Evolutionary conservation across 2,797 vertebrate genomes (phyloP).

Genomic region (Chanos chanos): DNA sequence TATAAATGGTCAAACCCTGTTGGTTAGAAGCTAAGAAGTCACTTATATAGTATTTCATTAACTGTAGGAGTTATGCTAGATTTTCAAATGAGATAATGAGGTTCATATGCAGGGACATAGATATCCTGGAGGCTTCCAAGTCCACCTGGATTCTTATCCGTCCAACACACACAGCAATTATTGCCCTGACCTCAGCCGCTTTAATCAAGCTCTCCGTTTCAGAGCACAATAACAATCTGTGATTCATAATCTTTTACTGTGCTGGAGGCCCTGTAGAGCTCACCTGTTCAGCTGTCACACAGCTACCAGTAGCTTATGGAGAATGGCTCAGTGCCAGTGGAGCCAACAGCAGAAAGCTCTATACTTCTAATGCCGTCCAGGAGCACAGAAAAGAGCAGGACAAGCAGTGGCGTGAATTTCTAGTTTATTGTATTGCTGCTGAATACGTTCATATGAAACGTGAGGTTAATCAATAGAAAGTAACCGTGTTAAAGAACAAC

Average conservation of each 20-base stretch:
- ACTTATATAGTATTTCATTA: too few relatives aligned
- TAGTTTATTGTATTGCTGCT: slow-evolving; percentile 18
- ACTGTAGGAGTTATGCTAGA: background rate
- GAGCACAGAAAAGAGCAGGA: background rate
- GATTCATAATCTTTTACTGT: slow-evolving; percentile 48
- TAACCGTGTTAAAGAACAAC: too few relatives aligned
- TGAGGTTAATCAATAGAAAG: too few relatives aligned
- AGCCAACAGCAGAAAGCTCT: slow-evolving; percentile 2
- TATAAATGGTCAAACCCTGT: too few relatives aligned
- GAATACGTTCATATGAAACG: too few relatives aligned
- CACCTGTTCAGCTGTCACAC: slow-evolving; percentile 24
- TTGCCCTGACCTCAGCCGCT: slow-evolving; percentile 33
- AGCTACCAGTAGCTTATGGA: slow-evolving; percentile 19
- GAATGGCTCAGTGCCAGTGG: slow-evolving; percentile 27
- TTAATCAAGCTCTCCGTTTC: slow-evolving; percentile 46
- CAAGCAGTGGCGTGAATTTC: background rate
- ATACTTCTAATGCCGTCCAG: slow-evolving; percentile 16
- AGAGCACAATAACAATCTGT: slow-evolving; percentile 48
- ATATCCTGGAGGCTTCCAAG: slow-evolving; percentile 34
- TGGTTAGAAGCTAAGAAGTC: too few relatives aligned
- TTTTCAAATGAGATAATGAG: slow-evolving; percentile 12
- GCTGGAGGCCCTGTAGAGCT: slow-evolving; percentile 22
- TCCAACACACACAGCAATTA: slow-evolving; percentile 48
- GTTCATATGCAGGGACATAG: background rate
- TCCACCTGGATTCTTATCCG: slow-evolving; percentile 38